These are phyloP conservation scores for Cheilosia urbana DNA, from an alignment of 2,888 invertebrate species.

Conservation along the genomic window DNA sequence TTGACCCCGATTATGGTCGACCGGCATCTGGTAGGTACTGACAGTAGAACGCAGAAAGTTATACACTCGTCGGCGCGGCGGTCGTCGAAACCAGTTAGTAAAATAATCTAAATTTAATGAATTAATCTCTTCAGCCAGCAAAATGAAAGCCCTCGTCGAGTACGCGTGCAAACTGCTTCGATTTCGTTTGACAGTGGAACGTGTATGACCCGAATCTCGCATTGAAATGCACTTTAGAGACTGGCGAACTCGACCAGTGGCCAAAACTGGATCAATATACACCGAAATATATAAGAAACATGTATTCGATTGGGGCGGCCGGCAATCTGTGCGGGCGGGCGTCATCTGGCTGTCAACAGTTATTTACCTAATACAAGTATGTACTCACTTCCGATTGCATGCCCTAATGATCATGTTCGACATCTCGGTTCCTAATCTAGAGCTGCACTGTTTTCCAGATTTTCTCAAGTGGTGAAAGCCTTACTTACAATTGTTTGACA, in stretches of 20 bases:
- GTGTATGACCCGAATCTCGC: constrained; percentile 52
- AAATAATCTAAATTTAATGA: constrained; percentile 65
- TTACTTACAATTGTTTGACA: constrained; percentile 5
- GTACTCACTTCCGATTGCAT: constrained; percentile 52
- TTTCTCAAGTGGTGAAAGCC: constrained; percentile 61
- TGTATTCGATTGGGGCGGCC: not conserved
- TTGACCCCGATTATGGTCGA: constrained; percentile 59
- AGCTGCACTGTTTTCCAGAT: constrained; percentile 26
- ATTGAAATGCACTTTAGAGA: constrained; percentile 57
- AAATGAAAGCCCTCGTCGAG: constrained; percentile 37
- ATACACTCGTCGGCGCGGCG: not conserved
- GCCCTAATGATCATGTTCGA: constrained; percentile 46
- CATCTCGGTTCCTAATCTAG: constrained; percentile 42
- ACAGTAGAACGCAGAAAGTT: constrained; percentile 26
- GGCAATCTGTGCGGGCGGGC: constrained; percentile 18
- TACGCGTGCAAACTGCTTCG: constrained; percentile 43
- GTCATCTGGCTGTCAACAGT: constrained; percentile 3
- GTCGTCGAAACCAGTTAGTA: constrained; percentile 60
- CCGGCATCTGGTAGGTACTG: not conserved
- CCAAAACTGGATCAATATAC: constrained; percentile 43
- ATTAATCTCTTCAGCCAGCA: constrained; percentile 47
- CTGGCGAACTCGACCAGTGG: constrained; percentile 16
- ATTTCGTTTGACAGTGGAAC: constrained; percentile 37
- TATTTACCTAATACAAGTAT: not conserved
- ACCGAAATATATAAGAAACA: not conserved